Conservation (phyloP, 2,888 invertebrate species). For the Epinotia demarniana region DNA sequence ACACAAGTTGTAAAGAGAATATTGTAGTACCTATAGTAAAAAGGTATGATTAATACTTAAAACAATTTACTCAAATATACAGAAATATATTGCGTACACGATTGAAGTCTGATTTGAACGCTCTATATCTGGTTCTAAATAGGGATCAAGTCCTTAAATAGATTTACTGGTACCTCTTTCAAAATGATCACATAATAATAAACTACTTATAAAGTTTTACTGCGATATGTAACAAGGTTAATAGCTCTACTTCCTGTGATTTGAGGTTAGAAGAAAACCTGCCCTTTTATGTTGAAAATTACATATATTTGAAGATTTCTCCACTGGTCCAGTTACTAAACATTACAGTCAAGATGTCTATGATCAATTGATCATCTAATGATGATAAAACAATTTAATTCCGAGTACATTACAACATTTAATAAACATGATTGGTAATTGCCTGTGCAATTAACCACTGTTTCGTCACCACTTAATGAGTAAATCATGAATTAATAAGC, state of each 20-base stretch:
- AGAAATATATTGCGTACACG: too few species aligned
- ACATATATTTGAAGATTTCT: constrained; percentile 1
- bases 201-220: background rate
- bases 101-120: too few species aligned
- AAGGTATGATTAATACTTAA: too few species aligned
- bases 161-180: background rate
- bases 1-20: too few species aligned
- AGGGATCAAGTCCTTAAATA: too few species aligned
- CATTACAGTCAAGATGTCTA: background rate
- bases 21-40: too few species aligned
- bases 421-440: constrained; percentile 22
- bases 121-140: too few species aligned
- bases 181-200: background rate
- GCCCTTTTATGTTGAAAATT: constrained; percentile 9
- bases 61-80: background rate
- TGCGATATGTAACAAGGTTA: constrained; percentile 6
- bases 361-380: background rate
- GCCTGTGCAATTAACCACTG: constrained; percentile 1
- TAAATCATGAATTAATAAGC: constrained; percentile 10
- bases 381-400: constrained; percentile 12
- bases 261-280: constrained; percentile 14
- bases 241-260: constrained; percentile 8
- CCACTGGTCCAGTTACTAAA: constrained; percentile 7
- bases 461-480: constrained; percentile 18
- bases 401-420: background rate